Conservation (phyloP, 1,140 invertebrate species). For the Aphaenogaster floridana region DNA sequence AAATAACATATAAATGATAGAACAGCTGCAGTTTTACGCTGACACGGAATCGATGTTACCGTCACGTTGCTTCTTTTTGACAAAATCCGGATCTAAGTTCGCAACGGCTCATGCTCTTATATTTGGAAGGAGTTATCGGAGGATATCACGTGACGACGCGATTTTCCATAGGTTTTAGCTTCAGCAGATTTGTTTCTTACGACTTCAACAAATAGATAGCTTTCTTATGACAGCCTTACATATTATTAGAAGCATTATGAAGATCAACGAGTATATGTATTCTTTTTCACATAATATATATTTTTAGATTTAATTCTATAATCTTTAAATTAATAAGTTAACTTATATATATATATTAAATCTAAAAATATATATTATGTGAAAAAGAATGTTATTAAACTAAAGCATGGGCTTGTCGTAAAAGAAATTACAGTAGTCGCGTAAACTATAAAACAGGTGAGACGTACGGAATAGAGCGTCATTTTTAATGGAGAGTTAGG, state of each 20-base stretch:
- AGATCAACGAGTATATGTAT: background rate
- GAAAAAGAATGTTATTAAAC: background rate
- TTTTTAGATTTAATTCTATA: no score
- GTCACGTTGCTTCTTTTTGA: constrained; percentile 40
- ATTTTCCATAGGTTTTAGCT: background rate
- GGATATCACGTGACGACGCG: constrained; percentile 16
- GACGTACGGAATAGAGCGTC: constrained; percentile 26
- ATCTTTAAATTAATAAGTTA: no score
- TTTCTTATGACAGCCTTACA: background rate
- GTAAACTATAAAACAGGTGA: constrained; percentile 19
- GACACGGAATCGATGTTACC: constrained; percentile 57
- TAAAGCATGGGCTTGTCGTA: background rate
- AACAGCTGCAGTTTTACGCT: constrained; percentile 31
- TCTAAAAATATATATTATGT: background rate
- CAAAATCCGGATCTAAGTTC: constrained; percentile 57
- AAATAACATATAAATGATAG: constrained; percentile 25
- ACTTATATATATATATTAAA: background rate
- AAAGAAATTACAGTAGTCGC: constrained; percentile 1
- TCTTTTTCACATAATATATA: no score
- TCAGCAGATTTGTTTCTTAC: constrained; percentile 3
- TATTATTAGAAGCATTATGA: background rate
- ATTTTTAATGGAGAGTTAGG: constrained; percentile 57
- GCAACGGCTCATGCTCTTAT: constrained; percentile 15
- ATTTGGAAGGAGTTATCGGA: constrained; percentile 38
- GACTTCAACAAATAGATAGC: background rate